Evolutionary conservation across 1,140 invertebrate species (phyloP).

Genomic region (Drosophila pruinosa): DNA sequence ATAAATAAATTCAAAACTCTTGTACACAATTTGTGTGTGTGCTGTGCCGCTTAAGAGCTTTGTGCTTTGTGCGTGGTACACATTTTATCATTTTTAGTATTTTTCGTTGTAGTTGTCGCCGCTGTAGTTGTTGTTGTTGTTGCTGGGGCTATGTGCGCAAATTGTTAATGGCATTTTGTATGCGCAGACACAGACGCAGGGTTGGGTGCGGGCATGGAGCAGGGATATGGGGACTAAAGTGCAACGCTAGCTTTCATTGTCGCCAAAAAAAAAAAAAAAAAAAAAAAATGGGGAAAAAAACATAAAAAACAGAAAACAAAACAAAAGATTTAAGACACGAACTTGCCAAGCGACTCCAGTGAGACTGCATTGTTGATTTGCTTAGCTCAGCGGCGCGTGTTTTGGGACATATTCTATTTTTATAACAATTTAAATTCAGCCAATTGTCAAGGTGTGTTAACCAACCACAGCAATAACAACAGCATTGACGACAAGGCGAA

Average conservation of each 20-base stretch:
- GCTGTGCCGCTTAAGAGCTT: constrained; percentile 16
- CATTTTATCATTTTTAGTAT: constrained; percentile 47
- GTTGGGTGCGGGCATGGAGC: neutral
- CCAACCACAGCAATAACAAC: constrained; percentile 19
- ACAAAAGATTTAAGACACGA: constrained; percentile 77
- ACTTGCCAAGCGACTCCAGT: constrained; percentile 53
- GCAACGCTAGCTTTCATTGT: constrained; percentile 73
- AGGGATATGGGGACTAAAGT: constrained; percentile 50
- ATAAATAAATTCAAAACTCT: constrained; percentile 78
- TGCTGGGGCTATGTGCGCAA: constrained; percentile 58
- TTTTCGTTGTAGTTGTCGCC: constrained; percentile 23
- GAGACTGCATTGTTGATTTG: constrained; percentile 54
- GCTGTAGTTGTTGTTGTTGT: constrained; percentile 17
- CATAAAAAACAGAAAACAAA: constrained; percentile 73
- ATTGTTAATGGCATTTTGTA: constrained; percentile 71
- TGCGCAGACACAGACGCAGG: constrained; percentile 27
- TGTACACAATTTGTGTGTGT: constrained; percentile 21
- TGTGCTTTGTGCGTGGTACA: constrained; percentile 60
- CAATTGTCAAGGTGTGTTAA: constrained; percentile 78
- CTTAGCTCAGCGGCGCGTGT: constrained; percentile 54
- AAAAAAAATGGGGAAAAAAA: constrained; percentile 30
- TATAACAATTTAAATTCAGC: constrained; percentile 79
- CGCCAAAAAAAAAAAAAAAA: constrained; percentile 43
- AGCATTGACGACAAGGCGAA: neutral
- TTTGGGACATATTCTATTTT: constrained; percentile 81